Conservation (phyloP, 2,113 vertebrate genomes). For the Sphaerodactylus townsendi region DNA sequence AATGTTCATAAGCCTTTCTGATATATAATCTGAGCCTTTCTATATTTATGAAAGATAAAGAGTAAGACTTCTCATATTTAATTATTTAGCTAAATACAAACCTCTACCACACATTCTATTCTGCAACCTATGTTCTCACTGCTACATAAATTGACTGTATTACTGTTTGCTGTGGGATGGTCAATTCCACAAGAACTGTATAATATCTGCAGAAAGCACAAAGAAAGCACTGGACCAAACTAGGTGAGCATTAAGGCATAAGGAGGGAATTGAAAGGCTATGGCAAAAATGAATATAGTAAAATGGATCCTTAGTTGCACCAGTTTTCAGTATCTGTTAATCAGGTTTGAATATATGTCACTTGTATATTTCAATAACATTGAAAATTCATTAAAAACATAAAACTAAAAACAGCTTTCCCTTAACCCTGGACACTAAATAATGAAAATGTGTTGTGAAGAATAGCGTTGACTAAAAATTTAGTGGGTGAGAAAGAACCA, state of each 20-base stretch:
- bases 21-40: neutral
- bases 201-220: neutral
- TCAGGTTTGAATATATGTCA: too few species aligned
- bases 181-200: neutral
- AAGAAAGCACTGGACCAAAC: neutral
- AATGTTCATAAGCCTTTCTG: neutral
- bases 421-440: neutral
- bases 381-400: neutral
- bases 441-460: neutral
- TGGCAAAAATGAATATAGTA: neutral
- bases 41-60: neutral
- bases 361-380: too few species aligned
- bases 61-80: neutral
- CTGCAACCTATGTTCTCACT: neutral
- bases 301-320: neutral
- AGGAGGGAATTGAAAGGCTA: neutral
- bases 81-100: neutral
- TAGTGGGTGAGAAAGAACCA: neutral
- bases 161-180: neutral
- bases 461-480: neutral
- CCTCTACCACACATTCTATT: neutral
- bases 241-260: neutral
- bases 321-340: neutral
- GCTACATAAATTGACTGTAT: neutral
- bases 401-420: conserved; percentile 3